A percentile compares a stretch with the other conserved stretches of the same genome.
phyloP scores from a whole-genome alignment of 2,797 vertebrate species.

The Ispidina lecontei region DNA sequence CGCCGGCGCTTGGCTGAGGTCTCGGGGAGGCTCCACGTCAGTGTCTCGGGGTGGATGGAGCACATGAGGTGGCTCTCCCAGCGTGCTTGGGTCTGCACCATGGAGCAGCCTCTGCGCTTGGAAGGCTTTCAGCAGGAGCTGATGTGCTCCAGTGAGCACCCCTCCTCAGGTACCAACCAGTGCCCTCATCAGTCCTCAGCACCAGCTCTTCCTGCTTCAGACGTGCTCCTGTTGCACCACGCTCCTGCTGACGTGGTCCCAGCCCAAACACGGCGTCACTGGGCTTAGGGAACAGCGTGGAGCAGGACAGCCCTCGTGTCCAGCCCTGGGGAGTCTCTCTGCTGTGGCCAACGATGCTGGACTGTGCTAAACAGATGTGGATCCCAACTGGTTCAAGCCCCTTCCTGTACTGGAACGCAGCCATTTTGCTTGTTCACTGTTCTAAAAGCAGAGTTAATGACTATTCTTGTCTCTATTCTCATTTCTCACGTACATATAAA shows the following conservation, averaged over 20 bases:
- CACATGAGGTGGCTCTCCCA: not conserved
- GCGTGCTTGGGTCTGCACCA: not conserved
- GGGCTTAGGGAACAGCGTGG: fast-evolving
- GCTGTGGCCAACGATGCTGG: fast-evolving
- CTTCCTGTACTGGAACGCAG: not conserved
- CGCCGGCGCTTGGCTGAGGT: not conserved
- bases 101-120: fast-evolving
- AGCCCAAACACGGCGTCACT: fast-evolving
- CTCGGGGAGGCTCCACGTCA: fast-evolving
- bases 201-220: fast-evolving
- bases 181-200: not conserved
- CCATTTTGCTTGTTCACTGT: not conserved
- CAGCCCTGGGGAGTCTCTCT: fast-evolving
- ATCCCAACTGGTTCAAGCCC: not conserved
- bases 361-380: not conserved
- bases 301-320: not conserved
- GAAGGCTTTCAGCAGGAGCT: not conserved
- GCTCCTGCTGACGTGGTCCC: not conserved
- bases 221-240: fast-evolving
- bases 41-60: fast-evolving
- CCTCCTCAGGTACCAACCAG: fast-evolving
- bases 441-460: slow-evolving; percentile 50
- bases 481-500: slow-evolving; percentile 47
- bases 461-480: slow-evolving; percentile 61
- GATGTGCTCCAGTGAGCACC: not conserved